These are phyloP conservation scores for Oostethus manadensis DNA, from an alignment of 2,113 vertebrate species.

Conservation along the genomic window DNA sequence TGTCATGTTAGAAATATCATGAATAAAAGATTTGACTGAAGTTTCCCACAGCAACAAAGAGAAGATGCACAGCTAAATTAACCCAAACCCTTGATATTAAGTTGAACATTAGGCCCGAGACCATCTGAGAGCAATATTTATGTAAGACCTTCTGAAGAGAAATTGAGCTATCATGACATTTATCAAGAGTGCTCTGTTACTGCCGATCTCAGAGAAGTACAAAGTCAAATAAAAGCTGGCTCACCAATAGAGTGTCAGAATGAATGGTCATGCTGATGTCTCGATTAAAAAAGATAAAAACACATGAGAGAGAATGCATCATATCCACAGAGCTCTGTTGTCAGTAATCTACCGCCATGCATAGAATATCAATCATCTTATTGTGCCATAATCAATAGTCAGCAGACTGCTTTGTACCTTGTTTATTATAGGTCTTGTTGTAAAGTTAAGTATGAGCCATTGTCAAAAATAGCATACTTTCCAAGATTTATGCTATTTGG, in stretches of 20 bases:
- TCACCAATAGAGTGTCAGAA: constrained; percentile 63
- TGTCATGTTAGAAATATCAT: constrained; percentile 7
- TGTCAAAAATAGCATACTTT: constrained; percentile 46
- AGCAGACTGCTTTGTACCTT: constrained; percentile 41
- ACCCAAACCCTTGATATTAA: constrained; percentile 35
- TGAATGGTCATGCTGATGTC: constrained; percentile 48
- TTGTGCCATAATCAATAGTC: constrained; percentile 56
- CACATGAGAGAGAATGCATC: constrained; percentile 32
- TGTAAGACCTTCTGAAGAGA: constrained; percentile 51
- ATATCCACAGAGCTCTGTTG: constrained; percentile 27
- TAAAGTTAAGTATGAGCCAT: constrained; percentile 61
- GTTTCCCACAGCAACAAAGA: constrained; percentile 23
- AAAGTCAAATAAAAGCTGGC: constrained; percentile 69
- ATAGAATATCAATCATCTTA: constrained; percentile 19
- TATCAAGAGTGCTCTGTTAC: constrained; percentile 65
- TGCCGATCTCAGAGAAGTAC: constrained; percentile 55
- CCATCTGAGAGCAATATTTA: constrained; percentile 42
- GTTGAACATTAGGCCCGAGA: constrained; percentile 33
- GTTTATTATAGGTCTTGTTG: constrained; percentile 33
- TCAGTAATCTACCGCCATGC: constrained; percentile 28
- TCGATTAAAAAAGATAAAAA: constrained; percentile 34
- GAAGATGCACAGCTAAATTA: constrained; percentile 19
- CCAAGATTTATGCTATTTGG: constrained; percentile 36
- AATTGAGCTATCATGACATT: constrained; percentile 69
- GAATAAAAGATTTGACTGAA: constrained; percentile 39